Percentiles rank a stretch among this genome's conserved stretches.
These are phyloP conservation scores for Gymnocheta viridis DNA, from an alignment of 2,888 invertebrate genomes.

Conservation along the genomic window DNA sequence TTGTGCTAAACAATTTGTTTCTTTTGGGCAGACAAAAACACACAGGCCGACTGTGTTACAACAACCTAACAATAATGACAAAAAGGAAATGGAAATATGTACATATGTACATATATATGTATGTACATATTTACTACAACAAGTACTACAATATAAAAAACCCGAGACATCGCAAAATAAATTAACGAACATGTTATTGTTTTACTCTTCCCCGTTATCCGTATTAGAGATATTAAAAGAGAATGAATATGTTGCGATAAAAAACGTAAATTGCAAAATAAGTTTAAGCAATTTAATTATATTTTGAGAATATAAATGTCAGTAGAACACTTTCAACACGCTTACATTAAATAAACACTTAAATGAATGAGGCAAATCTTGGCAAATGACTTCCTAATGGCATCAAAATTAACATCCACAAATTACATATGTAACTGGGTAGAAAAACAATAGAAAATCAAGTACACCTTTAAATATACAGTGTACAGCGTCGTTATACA, in stretches of 20 bases:
- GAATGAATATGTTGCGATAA: neutral
- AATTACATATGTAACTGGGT: too few species aligned
- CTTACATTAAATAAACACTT: too few species aligned
- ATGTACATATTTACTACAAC: neutral
- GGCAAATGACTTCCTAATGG: too few species aligned
- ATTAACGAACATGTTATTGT: constrained; percentile 5
- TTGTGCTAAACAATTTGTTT: constrained; percentile 25
- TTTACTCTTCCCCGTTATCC: neutral
- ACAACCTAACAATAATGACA: constrained; percentile 8
- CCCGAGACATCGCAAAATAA: constrained; percentile 30
- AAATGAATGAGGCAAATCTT: too few species aligned
- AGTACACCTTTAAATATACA: too few species aligned
- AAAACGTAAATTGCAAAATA: neutral
- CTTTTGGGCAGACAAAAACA: neutral
- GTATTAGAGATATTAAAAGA: neutral
- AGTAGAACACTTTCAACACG: too few species aligned
- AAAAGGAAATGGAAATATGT: neutral
- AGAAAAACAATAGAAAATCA: too few species aligned
- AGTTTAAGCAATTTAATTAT: neutral
- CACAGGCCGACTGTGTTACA: neutral
- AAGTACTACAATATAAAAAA: neutral
- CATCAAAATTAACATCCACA: too few species aligned
- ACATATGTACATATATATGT: neutral
- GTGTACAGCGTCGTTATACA: too few species aligned
- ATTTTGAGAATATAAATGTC: too few species aligned